Percentiles rank a stretch among this genome's conserved stretches.
Conservation (phyloP, 2,113 vertebrate genomes). For the Rhinoptilus africanus region DNA sequence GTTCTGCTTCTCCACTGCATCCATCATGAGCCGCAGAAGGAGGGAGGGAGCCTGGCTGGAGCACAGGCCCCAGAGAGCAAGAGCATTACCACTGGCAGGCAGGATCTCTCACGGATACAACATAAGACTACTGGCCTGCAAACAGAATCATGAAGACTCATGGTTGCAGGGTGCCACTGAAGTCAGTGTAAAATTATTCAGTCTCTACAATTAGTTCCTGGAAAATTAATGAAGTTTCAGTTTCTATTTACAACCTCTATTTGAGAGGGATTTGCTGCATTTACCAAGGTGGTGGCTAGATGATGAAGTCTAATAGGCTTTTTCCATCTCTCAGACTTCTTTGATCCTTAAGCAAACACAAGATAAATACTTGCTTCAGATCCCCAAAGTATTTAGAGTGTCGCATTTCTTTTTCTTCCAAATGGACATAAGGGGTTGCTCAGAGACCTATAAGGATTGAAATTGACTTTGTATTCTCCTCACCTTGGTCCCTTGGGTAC, state of each 20-base stretch:
- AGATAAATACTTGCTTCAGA: not conserved
- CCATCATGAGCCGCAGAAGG: fast-evolving
- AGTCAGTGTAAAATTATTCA: not conserved
- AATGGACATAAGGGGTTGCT: not conserved
- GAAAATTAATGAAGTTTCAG: not conserved
- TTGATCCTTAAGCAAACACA: not conserved
- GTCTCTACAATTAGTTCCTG: not conserved
- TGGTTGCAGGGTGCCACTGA: fast-evolving
- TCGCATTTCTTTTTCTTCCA: not conserved
- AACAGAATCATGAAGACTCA: not conserved
- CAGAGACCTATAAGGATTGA: not conserved
- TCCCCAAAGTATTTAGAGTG: not conserved
- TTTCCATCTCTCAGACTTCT: not conserved
- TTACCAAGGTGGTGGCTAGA: not conserved
- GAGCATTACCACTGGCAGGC: not conserved
- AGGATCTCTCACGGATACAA: not conserved
- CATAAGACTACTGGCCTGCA: not conserved
- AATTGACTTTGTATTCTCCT: not conserved
- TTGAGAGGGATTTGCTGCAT: not conserved
- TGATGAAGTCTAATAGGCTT: not conserved
- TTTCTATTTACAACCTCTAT: not conserved
- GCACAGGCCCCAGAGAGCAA: not conserved
- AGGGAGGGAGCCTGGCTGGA: not conserved
- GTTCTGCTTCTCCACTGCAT: not conserved
- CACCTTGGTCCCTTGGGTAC: not conserved